Percentiles rank a stretch among this genome's conserved stretches.
Evolutionary conservation across 2,797 vertebrate species (phyloP).

Genomic region (Semaprochilodus insignis): DNA sequence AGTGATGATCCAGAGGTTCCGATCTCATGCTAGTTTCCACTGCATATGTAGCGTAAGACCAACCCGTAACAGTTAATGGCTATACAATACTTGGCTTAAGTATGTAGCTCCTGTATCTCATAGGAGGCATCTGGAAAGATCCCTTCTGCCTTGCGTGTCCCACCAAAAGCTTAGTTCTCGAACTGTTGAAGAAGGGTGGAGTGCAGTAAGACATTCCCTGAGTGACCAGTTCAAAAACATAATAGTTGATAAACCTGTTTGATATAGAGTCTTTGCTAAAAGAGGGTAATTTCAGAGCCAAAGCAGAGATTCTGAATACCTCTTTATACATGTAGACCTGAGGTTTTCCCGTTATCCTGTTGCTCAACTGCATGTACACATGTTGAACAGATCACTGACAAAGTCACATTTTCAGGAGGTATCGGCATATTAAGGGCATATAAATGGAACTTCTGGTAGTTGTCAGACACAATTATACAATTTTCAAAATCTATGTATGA

Average conservation of each 20-base stretch:
- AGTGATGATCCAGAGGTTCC: not conserved
- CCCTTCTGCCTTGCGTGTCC: not conserved
- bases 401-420: no score
- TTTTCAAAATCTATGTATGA: no score
- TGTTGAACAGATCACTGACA: no score
- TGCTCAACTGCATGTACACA: no score
- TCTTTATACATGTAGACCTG: no score
- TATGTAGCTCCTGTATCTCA: not conserved
- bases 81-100: not conserved
- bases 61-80: not conserved
- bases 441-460: no score
- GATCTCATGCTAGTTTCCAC: not conserved
- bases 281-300: not conserved
- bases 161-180: not conserved
- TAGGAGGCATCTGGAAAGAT: not conserved
- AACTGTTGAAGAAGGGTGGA: conserved; percentile 3
- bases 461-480: no score
- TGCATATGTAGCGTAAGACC: not conserved
- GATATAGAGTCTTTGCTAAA: not conserved
- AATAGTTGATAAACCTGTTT: not conserved
- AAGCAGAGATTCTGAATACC: no score
- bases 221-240: not conserved
- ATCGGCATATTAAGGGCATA: no score
- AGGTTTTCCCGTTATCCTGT: no score
- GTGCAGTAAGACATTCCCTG: not conserved